Evolutionary conservation across 1,140 invertebrate species (phyloP), one percentile per base, ranked within the genome.

Genomic region (Atta texana): DNA sequence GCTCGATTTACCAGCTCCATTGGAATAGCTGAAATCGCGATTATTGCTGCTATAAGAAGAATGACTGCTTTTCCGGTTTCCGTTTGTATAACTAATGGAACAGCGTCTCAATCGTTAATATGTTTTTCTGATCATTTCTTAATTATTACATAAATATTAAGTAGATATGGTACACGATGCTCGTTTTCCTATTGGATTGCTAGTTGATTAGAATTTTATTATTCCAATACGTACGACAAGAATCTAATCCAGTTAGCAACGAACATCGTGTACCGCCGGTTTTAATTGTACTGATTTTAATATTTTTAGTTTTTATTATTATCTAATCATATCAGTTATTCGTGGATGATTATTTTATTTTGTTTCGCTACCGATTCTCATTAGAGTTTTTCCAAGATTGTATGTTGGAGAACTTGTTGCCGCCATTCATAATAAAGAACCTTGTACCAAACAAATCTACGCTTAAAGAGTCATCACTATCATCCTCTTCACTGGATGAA

Each of bases 401-500:
- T 55, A 53, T 69, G 10, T 85, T 64, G 10, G 31, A 82, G 66
- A 64, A 78, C 7, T 24, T 85, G 71, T 81, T 90, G 14, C 74
- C 75, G n/a, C 87, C 89, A 39, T 68, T 92, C 1, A 16, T 5
- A 44, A 44, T 10, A 24, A 93, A 91, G 10, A 91, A 91, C 72
- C 89, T 93, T 63, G 91, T 91, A 8, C 93, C 92, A 44, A 94
- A 94, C 12, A 92, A 44, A 61, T 93, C 86, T 44, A 93, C 92
- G 10, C 92, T 92, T 0, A 92, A 94, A 81, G 72, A 88, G 2
- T 90, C 89, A 6, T 92, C 91, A 8, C 8, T 44, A n/a, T 93
- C 90, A 0, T 92, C 92, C 18, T 44, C 63, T 34, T 91, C 85
- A 34, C 61, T 91, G 0, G 87, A 86, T 12, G 81, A 92, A 77